Percentiles rank a stretch among this genome's conserved stretches.
phyloP scores from a whole-genome alignment of 1,140 invertebrate species.

The Lasioglossum albipes region DNA sequence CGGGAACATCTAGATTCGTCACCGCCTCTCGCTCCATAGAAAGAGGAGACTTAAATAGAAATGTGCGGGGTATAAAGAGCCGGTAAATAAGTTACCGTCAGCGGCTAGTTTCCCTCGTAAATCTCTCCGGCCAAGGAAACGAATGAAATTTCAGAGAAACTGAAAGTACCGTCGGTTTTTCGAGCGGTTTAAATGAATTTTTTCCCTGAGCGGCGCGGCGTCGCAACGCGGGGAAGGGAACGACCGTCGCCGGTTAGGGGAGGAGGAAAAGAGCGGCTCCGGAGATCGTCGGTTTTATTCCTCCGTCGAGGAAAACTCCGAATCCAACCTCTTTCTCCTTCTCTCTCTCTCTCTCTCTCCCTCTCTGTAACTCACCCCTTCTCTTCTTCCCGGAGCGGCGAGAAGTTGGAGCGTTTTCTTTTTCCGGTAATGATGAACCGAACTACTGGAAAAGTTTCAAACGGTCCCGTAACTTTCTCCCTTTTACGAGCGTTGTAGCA shows the following conservation, averaged over 20 bases:
- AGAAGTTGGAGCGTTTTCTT: constrained; percentile 54
- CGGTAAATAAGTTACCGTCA: constrained; percentile 47
- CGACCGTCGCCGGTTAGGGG: not conserved
- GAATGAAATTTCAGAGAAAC: constrained; percentile 46
- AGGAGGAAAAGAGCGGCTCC: not conserved
- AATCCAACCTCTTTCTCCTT: not conserved
- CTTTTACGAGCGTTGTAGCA: constrained; percentile 44
- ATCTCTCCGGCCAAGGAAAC: constrained; percentile 19
- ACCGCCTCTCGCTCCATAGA: not conserved
- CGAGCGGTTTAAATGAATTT: constrained; percentile 44
- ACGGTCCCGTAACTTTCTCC: constrained; percentile 54
- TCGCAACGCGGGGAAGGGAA: not conserved
- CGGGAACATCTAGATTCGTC: not conserved
- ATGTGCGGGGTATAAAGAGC: constrained; percentile 26
- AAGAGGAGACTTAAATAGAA: constrained; percentile 33
- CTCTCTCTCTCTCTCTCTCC: not conserved
- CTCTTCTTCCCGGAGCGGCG: not conserved
- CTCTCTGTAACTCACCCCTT: not conserved
- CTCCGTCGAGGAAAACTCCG: constrained; percentile 20
- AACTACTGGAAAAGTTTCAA: constrained; percentile 57
- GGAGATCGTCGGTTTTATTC: constrained; percentile 42
- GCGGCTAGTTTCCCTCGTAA: constrained; percentile 19
- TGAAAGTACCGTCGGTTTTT: constrained; percentile 39
- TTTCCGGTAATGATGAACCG: constrained; percentile 61
- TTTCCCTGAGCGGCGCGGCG: not conserved